Evolutionary conservation across 2,113 vertebrate species (phyloP), one percentile per base, ranked within the genome.

Genomic region (Grammomys surdaster): DNA sequence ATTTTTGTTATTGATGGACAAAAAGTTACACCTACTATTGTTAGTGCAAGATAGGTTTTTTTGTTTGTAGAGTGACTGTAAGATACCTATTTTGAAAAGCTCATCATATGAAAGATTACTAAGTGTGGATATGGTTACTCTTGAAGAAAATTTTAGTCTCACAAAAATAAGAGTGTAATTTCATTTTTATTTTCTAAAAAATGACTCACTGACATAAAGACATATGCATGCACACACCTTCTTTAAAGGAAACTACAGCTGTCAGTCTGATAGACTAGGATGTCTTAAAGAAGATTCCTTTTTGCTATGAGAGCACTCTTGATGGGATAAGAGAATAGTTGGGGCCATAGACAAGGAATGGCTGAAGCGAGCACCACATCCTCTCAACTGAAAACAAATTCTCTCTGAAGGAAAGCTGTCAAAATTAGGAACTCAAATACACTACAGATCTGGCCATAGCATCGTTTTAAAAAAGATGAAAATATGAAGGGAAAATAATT

Each of bases 51-150:
- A 24, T 60, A 20, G 58, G 10, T 10, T 75, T 40, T 80, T 9
- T 93, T 9, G 8, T 58, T 94, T 69, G 51, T 76, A 88, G 40
- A 94, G 63, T 58, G 16, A 56, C 56, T 48, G 1, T 70, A 84
- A 31, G 88, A 31, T 84, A 87, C 6, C 12, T 88, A 33, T 89
- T 94, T 65, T 51, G 22, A 72, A 94, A 94, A 31, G 0, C 4
- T 95, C 12, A 58, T 90, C n/a, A 24, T 97, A 95, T 75, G 51
- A 51, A 91, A 77, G 89, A 60, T 93, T 89, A 65, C 0, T 88
- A 78, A 12, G 3, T 81, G 58, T 72, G 31, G 5, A 22, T 46
- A 91, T 28, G 13, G 5, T 7, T 51, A 58, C 0, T 80, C 9
- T 89, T 89, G 7, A 72, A 56, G 3, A 3, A 46, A 80, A 92